A percentile compares a stretch with the other conserved stretches of the same genome.
Evolutionary conservation across 2,797 vertebrate genomes (phyloP).

Genomic region (Chanos chanos): DNA sequence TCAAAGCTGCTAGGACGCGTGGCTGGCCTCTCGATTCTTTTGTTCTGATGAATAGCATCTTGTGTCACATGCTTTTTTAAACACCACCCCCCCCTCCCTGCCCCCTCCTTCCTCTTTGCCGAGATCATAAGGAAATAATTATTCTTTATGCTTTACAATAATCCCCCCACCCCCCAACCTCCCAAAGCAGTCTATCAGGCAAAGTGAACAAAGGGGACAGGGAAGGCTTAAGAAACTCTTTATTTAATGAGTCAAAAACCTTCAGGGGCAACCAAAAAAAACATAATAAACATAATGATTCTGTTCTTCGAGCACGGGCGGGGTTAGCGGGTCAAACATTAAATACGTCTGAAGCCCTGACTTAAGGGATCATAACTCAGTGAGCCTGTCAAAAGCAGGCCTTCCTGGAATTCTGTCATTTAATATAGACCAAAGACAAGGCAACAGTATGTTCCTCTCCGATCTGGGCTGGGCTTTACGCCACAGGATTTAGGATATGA

Average conservation of each 20-base stretch:
- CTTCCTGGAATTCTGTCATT: constrained; percentile 15
- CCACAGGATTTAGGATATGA: not conserved
- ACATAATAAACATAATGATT: not conserved
- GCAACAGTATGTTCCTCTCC: constrained; percentile 2
- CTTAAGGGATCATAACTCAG: constrained; percentile 27
- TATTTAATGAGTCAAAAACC: constrained; percentile 41
- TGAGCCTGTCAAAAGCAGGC: constrained; percentile 14
- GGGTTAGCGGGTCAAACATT: constrained; percentile 17
- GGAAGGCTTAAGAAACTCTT: constrained; percentile 26
- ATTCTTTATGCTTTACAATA: constrained; percentile 15
- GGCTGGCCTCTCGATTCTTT: not conserved
- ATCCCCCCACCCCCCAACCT: constrained; percentile 15
- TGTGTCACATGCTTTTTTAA: constrained; percentile 9
- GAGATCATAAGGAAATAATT: constrained; percentile 29
- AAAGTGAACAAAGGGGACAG: constrained; percentile 7
- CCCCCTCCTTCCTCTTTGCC: not conserved
- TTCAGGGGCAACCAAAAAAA: constrained; percentile 6
- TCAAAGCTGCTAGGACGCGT: not conserved
- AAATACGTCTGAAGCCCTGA: constrained; percentile 5
- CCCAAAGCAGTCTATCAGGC: constrained; percentile 1
- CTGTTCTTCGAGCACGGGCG: too few species aligned
- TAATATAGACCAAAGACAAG: not conserved
- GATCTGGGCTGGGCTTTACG: not conserved
- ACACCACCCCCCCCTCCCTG: not conserved
- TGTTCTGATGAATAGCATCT: not conserved